Base-by-base conservation (phyloP, 92 coral and sea anemone species). In the Zoanthus gigantus region DNA sequence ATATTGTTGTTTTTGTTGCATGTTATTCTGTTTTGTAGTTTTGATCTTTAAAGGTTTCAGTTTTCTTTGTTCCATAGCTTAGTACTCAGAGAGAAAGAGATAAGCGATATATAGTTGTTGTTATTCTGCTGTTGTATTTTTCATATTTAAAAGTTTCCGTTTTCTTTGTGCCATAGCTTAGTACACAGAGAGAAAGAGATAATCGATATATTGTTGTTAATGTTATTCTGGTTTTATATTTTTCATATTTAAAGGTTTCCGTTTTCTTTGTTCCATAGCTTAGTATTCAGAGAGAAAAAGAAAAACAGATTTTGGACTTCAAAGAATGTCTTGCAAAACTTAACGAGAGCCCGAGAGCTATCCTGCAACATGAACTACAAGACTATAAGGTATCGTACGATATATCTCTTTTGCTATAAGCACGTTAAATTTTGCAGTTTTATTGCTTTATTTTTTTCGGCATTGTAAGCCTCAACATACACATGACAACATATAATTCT, bases 281-380 rank as follows among this genome's bases (percentile, higher is more conserved):
- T 23, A 81, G 37, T 66, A 81, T 75, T 46, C 85, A 81, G 28
- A 93, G 90, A 66, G 98, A 95, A 54, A 92, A 84, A 72, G 89
- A 91, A 53, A 71, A 93, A 67, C 94, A 93, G 76, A 87, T 90
- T 28, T 94, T 91, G 66, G 98, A 95, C 83, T 95, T 91, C 86
- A 91, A 82, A 81, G 98, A 95, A 78, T 76, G 89, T 50, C 76
- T 95, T 84, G 88, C 94, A 9, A 90, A 92, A 60, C 67, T 95
- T 83, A 91, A 91, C 66, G 98, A 95, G 30, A 93, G 81, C 52
- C 93, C 93, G 61, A 90, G 81, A 61, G 54, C 88, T 60, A 66
- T 72, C 37, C 78, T 82, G 11, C 91, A 89, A 50, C 98, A 95
- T 53, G 96, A 93, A 47, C 90, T 95, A 72, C 77, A 89, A 30